These are phyloP conservation scores for Peromyscus maniculatus DNA, from an alignment of 2,113 vertebrate genomes.

Conservation along the genomic window DNA sequence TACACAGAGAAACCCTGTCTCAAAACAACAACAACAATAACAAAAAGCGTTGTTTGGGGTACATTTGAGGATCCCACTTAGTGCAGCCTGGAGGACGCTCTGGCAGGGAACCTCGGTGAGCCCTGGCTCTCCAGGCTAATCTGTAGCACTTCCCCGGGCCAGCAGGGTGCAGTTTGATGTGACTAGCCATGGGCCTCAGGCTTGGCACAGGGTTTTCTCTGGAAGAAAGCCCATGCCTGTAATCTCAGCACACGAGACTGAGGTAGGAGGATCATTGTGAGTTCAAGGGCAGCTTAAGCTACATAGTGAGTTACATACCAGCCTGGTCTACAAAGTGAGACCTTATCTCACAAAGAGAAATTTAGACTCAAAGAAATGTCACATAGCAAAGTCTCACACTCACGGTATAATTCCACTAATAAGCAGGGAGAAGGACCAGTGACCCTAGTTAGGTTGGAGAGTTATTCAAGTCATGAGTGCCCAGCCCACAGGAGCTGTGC, in stretches of 20 bases:
- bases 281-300: neutral
- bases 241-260: neutral
- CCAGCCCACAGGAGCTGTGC: neutral
- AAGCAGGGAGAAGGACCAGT: neutral
- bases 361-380: constrained; percentile 13
- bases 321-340: neutral
- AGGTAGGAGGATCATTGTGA: neutral
- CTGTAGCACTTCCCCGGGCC: neutral
- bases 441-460: neutral
- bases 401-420: neutral
- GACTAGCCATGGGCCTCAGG: neutral
- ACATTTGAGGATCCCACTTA: fast-evolving
- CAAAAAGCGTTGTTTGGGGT: too few relatives aligned
- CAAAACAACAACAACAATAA: too few relatives aligned
- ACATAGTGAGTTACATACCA: neutral
- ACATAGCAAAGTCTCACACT: neutral
- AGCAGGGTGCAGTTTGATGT: neutral
- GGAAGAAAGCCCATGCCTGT: neutral
- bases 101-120: too few relatives aligned
- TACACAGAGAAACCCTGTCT: too few relatives aligned
- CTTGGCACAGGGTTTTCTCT: neutral
- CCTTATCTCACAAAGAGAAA: neutral
- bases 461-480: neutral
- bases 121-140: neutral
- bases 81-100: fast-evolving